phyloP scores from a whole-genome alignment of 2,797 vertebrate genomes.

The Podarcis siculus region DNA sequence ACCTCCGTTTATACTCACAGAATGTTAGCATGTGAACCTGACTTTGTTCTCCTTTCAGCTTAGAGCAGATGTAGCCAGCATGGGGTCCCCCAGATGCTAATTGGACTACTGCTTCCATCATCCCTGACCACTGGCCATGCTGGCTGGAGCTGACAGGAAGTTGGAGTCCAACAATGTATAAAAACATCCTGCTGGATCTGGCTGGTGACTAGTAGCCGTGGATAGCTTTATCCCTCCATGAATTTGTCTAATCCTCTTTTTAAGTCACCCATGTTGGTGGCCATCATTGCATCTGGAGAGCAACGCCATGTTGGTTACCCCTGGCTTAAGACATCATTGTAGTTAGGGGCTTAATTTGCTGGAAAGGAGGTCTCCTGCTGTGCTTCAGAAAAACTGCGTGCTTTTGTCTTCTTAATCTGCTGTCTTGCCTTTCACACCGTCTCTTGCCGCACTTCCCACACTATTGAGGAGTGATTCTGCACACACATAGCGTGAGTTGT shows the following conservation, averaged over 20 bases:
- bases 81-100: no score
- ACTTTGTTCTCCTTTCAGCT: neutral
- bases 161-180: no score
- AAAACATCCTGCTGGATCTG: no score
- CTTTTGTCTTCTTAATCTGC: slow-evolving; percentile 50
- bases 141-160: no score
- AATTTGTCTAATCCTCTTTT: no score
- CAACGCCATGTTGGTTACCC: no score
- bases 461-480: slow-evolving; percentile 52
- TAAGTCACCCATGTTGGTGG: no score
- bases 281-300: no score
- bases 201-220: no score
- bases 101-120: no score
- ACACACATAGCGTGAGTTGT: slow-evolving; percentile 45
- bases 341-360: slow-evolving; percentile 12
- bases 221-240: no score
- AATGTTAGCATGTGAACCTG: neutral
- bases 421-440: slow-evolving; percentile 16
- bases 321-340: neutral
- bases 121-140: no score
- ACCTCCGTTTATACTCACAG: neutral
- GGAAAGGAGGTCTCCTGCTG: slow-evolving; percentile 54
- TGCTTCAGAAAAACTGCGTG: slow-evolving; percentile 52
- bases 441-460: slow-evolving; percentile 43
- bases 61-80: neutral